Evolutionary conservation across 2,888 invertebrate species (phyloP).

Genomic region (Metopia argyrocephala): DNA sequence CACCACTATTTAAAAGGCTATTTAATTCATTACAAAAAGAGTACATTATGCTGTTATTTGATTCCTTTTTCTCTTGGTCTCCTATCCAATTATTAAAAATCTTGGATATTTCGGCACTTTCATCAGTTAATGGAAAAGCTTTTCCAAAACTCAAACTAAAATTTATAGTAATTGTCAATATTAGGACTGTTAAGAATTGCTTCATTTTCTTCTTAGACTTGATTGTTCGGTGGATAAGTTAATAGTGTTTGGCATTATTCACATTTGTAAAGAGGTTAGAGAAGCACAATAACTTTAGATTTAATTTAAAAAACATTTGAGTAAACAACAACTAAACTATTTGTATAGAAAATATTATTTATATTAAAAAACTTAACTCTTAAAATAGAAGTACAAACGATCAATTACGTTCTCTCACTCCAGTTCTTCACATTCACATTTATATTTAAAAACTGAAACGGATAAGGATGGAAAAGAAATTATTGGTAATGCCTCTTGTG

Average conservation of each 20-base stretch:
- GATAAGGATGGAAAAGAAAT: conserved; percentile 78
- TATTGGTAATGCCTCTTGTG: conserved; percentile 90
- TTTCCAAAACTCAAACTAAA: no score
- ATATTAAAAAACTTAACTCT: no score
- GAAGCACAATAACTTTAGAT: not conserved
- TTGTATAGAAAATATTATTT: no score
- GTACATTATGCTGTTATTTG: not conserved
- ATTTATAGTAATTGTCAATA: not conserved
- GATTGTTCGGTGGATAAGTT: not conserved
- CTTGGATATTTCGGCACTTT: no score
- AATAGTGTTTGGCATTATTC: not conserved
- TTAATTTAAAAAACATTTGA: conserved; percentile 17
- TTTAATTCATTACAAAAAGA: not conserved
- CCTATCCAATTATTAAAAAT: not conserved
- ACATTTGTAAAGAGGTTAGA: no score
- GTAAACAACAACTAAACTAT: no score
- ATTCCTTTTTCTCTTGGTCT: not conserved
- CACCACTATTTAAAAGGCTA: not conserved
- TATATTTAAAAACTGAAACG: conserved; percentile 81
- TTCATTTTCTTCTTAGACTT: conserved; percentile 12
- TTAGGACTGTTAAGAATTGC: not conserved
- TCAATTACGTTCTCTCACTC: no score
- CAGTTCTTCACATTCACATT: conserved; percentile 81
- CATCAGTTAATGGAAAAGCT: no score
- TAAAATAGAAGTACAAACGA: no score